These are phyloP conservation scores for Chesias legatella DNA, from an alignment of 2,888 invertebrate species.

Conservation along the genomic window DNA sequence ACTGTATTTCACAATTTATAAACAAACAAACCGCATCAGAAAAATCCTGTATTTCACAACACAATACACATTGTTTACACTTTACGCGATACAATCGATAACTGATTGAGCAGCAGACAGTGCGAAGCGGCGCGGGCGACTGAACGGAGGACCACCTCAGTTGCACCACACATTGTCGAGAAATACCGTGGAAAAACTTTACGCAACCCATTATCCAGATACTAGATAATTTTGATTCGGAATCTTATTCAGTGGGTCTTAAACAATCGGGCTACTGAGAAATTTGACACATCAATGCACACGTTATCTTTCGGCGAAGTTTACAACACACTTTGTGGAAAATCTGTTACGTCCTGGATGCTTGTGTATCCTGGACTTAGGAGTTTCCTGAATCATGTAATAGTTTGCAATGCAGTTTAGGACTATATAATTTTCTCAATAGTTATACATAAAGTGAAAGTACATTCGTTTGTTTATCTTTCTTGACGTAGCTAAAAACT, in stretches of 20 bases:
- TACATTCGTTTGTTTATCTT: no score
- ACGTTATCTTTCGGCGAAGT: slow-evolving; percentile 15
- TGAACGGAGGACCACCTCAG: slow-evolving; percentile 57
- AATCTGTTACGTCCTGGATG: background rate
- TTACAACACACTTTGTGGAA: slow-evolving; percentile 1
- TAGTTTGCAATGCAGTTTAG: no score
- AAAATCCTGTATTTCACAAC: slow-evolving; percentile 23
- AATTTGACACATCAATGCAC: slow-evolving; percentile 27
- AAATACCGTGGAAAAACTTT: slow-evolving; percentile 73
- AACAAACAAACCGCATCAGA: slow-evolving; percentile 41
- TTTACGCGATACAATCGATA: slow-evolving; percentile 13
- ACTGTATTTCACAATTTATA: slow-evolving; percentile 22
- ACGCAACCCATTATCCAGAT: slow-evolving; percentile 70
- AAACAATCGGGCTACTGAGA: slow-evolving; percentile 40
- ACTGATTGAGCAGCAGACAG: slow-evolving; percentile 37
- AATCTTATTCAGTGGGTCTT: slow-evolving; percentile 46
- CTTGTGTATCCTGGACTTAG: no score
- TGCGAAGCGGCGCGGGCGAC: slow-evolving; percentile 65
- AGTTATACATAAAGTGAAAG: no score
- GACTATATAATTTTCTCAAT: no score
- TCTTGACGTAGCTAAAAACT: no score
- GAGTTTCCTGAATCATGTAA: no score
- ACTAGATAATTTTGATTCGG: slow-evolving; percentile 54
- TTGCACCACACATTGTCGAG: slow-evolving; percentile 74
- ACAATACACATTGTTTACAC: slow-evolving; percentile 15